These are phyloP conservation scores for Xylocopa sonorina DNA, from an alignment of 1,140 invertebrate species.

Conservation along the genomic window DNA sequence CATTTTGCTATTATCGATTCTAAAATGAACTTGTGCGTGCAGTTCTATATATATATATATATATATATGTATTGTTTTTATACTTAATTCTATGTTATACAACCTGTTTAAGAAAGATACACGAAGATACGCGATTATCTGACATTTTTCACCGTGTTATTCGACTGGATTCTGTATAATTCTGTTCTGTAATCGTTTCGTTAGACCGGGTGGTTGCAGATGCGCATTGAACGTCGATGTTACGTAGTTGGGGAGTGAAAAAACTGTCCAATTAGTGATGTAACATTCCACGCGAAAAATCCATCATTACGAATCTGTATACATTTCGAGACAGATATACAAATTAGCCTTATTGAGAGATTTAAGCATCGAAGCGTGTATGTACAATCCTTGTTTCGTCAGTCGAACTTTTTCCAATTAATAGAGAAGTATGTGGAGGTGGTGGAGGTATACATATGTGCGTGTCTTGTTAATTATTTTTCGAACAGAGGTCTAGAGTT, in stretches of 20 bases:
- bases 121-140: too few species aligned
- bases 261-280: conserved; percentile 8
- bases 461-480: too few species aligned
- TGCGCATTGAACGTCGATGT: background rate
- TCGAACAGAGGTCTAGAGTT: too few species aligned
- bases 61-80: background rate
- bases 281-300: background rate
- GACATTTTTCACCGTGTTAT: too few species aligned
- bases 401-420: background rate
- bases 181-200: too few species aligned
- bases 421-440: too few species aligned
- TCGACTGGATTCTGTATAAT: too few species aligned
- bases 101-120: too few species aligned
- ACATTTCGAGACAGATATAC: background rate
- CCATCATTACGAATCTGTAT: background rate
- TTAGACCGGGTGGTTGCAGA: background rate
- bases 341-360: background rate
- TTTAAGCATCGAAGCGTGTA: background rate
- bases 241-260: background rate
- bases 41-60: background rate
- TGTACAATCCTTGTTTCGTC: background rate
- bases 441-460: too few species aligned
- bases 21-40: too few species aligned
- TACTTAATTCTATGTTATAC: too few species aligned
- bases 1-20: too few species aligned